These are phyloP conservation scores for Saguinus imperator DNA, from an alignment of 2,113 vertebrate genomes.

Conservation along the genomic window DNA sequence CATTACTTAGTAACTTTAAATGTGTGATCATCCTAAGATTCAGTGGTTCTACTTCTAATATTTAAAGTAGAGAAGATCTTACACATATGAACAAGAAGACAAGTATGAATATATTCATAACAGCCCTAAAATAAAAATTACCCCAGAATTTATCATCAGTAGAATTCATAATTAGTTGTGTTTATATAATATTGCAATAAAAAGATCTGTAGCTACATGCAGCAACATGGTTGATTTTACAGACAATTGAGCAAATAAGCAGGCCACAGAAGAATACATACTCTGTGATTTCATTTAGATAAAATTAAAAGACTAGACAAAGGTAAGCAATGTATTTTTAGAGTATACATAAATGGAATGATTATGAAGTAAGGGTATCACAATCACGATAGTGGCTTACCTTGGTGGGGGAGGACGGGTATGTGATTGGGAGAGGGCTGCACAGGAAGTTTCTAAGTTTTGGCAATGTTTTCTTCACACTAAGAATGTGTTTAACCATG, in stretches of 20 bases:
- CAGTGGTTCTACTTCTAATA: neutral
- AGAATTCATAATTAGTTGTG: neutral
- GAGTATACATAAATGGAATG: neutral
- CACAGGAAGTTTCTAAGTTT: neutral
- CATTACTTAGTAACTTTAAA: neutral
- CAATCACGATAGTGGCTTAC: neutral
- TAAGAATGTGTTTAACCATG: neutral
- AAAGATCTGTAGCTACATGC: neutral
- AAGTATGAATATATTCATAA: neutral
- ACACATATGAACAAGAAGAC: neutral
- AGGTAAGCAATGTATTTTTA: neutral
- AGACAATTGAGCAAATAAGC: neutral
- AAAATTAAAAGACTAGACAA: neutral
- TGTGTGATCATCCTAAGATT: neutral
- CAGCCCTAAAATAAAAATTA: neutral
- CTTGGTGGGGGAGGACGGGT: neutral
- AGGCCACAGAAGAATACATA: neutral
- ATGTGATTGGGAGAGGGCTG: neutral
- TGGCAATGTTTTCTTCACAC: neutral
- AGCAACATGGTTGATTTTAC: neutral
- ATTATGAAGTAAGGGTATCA: neutral
- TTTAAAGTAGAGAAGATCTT: neutral
- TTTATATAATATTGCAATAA: neutral
- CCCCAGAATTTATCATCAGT: neutral
- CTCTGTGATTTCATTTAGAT: neutral